A percentile compares a stretch with the other conserved stretches of the same genome.
These are phyloP conservation scores for Drosophila athabasca DNA, from an alignment of 1,140 invertebrate species.

Conservation along the genomic window DNA sequence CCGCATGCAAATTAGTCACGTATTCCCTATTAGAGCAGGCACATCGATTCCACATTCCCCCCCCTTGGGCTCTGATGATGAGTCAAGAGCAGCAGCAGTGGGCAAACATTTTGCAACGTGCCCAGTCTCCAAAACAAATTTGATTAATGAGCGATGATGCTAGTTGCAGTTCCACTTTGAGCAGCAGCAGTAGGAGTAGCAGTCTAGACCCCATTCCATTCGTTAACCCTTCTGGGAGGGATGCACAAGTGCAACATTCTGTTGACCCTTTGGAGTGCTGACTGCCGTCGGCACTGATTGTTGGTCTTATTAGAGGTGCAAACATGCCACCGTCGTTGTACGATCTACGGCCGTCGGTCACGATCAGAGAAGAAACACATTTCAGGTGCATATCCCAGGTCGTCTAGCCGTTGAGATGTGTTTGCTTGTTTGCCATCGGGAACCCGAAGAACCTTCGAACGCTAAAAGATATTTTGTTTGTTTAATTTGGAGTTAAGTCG, in stretches of 20 bases:
- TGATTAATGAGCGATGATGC: slow-evolving; percentile 15
- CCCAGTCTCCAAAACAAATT: slow-evolving; percentile 28
- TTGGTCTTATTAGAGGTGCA: slow-evolving; percentile 83
- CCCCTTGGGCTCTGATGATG: slow-evolving; percentile 38
- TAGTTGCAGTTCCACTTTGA: slow-evolving; percentile 1
- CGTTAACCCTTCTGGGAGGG: slow-evolving; percentile 16
- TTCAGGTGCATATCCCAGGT: slow-evolving; percentile 65
- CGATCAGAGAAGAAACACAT: slow-evolving; percentile 58
- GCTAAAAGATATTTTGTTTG: slow-evolving; percentile 63
- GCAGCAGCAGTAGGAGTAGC: background rate
- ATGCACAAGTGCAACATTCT: slow-evolving; percentile 40
- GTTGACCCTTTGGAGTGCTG: slow-evolving; percentile 32
- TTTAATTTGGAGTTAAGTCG: slow-evolving; percentile 68
- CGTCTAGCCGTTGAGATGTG: slow-evolving; percentile 67
- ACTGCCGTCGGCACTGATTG: slow-evolving; percentile 61
- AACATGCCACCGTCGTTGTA: slow-evolving; percentile 78
- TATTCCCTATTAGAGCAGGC: slow-evolving; percentile 67
- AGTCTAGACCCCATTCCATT: background rate
- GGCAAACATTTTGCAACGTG: slow-evolving; percentile 40
- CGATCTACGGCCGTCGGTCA: slow-evolving; percentile 60
- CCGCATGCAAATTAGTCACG: slow-evolving; percentile 70
- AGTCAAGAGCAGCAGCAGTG: slow-evolving; percentile 45
- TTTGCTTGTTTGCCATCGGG: slow-evolving; percentile 62
- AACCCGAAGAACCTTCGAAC: slow-evolving; percentile 41
- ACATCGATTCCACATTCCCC: slow-evolving; percentile 31